phyloP scores from a whole-genome alignment of 2,888 invertebrate species.

The Hedya salicella region DNA sequence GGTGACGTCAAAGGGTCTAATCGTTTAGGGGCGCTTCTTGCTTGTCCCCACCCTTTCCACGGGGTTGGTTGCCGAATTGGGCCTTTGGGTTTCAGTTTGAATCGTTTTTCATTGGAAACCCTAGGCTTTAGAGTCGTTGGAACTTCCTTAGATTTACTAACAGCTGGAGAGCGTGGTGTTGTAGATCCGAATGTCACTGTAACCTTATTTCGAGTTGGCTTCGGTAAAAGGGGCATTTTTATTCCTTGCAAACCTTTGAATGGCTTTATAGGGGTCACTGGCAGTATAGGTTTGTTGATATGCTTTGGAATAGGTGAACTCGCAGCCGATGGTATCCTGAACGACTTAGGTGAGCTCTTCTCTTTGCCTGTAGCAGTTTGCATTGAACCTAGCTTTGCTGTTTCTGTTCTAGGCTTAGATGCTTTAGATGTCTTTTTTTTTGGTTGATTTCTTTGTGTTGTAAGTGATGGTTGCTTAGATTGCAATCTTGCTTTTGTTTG shows the following conservation, averaged over 20 bases:
- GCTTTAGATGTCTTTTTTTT: constrained; percentile 1
- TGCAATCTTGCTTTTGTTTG: constrained; percentile 2
- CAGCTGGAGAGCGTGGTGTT: constrained; percentile 33
- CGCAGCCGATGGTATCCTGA: constrained; percentile 55
- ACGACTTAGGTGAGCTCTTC: constrained; percentile 39
- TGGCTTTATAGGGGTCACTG: constrained; percentile 41
- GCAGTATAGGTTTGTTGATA: constrained; percentile 53
- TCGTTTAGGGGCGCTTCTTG: constrained; percentile 6
- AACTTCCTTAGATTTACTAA: constrained; percentile 13
- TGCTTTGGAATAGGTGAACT: constrained; percentile 54
- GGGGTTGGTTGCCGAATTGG: constrained; percentile 31
- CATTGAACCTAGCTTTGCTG: constrained; percentile 13
- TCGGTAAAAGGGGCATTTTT: constrained; percentile 46
- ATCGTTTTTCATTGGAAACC: constrained; percentile 8
- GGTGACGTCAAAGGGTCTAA: constrained; percentile 17
- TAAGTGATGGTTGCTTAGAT: constrained; percentile 15
- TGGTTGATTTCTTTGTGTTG: constrained; percentile 7
- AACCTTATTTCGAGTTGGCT: constrained; percentile 50
- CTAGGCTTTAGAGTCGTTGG: constrained; percentile 22
- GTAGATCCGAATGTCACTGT: constrained; percentile 55
- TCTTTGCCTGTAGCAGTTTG: constrained; percentile 28
- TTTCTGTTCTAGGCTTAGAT: constrained; percentile 22
- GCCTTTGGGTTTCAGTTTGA: constrained; percentile 24
- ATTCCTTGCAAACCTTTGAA: constrained; percentile 10
- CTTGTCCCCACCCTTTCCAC: constrained; percentile 10